These are phyloP conservation scores for Eupithecia vulgata DNA, from an alignment of 2,888 invertebrate genomes.

Conservation along the genomic window DNA sequence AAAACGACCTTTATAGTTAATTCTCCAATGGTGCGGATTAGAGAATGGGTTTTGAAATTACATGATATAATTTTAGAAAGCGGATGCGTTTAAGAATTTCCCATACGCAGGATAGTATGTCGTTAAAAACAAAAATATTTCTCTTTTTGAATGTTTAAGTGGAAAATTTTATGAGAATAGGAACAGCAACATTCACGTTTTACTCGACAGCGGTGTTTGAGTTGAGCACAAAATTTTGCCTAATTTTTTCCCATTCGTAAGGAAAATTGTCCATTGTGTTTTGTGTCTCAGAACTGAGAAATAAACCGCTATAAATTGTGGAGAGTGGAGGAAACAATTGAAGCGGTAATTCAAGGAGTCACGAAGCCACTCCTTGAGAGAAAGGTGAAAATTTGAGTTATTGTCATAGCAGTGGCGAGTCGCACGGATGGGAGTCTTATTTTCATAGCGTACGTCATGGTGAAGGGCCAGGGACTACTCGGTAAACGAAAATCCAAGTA, in stretches of 20 bases:
- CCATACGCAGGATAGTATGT: neutral
- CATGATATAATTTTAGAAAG: neutral
- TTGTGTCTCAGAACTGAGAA: neutral
- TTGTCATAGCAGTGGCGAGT: neutral
- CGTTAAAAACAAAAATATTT: neutral
- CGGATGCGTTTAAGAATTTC: neutral
- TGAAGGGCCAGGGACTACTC: too few relatives aligned
- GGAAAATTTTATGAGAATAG: neutral
- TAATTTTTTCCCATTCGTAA: neutral
- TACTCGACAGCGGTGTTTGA: neutral
- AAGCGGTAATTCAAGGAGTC: neutral
- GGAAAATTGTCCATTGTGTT: neutral
- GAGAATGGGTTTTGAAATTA: neutral
- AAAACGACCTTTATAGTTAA: too few relatives aligned
- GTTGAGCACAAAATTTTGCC: neutral
- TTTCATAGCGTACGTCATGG: neutral
- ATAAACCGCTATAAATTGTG: constrained; percentile 5
- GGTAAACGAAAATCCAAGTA: too few relatives aligned
- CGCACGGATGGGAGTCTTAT: too few relatives aligned
- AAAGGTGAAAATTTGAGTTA: neutral
- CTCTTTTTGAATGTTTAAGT: neutral
- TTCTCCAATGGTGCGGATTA: too few relatives aligned
- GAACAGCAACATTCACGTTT: neutral
- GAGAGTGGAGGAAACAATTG: neutral
- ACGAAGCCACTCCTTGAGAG: neutral